Evolutionary conservation across 2,113 vertebrate genomes (phyloP).

Genomic region (Psittacara wagleri): DNA sequence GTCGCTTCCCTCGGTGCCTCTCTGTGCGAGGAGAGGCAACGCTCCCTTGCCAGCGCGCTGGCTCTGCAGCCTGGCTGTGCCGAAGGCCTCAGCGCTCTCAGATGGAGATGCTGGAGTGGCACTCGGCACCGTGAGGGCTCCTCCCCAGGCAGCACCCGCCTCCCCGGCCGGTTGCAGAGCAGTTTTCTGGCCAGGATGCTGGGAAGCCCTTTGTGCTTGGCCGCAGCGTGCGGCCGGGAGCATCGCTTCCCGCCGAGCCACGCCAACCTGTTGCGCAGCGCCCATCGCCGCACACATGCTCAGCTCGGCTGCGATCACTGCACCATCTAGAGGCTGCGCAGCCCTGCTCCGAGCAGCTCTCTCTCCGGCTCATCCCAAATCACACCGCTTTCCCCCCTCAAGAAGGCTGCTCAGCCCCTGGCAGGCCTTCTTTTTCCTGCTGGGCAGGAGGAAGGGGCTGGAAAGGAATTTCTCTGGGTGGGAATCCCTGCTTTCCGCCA

Average conservation of each 20-base stretch:
- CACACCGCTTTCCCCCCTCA: background rate
- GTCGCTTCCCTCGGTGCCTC: background rate
- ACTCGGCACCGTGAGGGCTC: background rate
- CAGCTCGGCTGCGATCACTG: slow-evolving; percentile 40
- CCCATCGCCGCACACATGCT: slow-evolving; percentile 32
- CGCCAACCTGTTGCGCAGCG: slow-evolving; percentile 63
- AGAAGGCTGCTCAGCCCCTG: background rate
- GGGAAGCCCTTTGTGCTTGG: background rate
- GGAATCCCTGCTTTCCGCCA: background rate
- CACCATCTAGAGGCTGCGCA: slow-evolving; percentile 60
- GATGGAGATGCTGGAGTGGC: background rate
- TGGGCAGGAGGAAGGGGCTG: background rate
- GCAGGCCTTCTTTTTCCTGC: background rate
- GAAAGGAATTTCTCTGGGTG: background rate
- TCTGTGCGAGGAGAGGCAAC: background rate
- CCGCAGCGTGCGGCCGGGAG: background rate
- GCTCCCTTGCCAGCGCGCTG: background rate
- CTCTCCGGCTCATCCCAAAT: background rate
- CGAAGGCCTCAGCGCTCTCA: background rate
- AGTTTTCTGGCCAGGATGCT: background rate
- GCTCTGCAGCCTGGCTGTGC: background rate
- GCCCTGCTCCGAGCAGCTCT: background rate
- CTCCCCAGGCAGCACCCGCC: background rate
- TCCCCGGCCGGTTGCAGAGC: background rate
- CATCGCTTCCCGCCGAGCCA: background rate